Conservation (phyloP, 2,113 vertebrate species). For the Verasper variegatus region DNA sequence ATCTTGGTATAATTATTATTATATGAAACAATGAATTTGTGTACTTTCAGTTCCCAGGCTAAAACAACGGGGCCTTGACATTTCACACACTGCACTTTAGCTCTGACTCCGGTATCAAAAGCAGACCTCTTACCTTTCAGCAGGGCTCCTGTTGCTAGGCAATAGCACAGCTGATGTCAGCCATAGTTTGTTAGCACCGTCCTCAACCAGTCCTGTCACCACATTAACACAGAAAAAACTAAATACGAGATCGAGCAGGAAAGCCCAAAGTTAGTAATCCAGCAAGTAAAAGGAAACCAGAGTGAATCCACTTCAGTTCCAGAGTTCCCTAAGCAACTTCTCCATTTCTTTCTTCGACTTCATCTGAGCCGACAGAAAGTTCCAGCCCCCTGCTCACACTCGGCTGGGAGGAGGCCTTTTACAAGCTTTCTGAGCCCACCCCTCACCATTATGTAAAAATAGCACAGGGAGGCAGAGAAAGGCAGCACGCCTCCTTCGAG, state of each 20-base stretch:
- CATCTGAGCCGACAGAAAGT: not conserved
- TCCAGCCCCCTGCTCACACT: constrained; percentile 13
- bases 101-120: not conserved
- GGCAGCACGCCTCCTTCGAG: constrained; percentile 16
- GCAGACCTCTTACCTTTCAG: constrained; percentile 49
- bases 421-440: constrained; percentile 32
- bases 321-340: not conserved
- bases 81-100: constrained; percentile 4
- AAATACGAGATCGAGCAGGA: no score
- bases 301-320: not conserved
- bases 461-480: constrained; percentile 26
- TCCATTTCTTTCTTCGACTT: not conserved
- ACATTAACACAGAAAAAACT: constrained; percentile 4
- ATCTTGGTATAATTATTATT: constrained; percentile 13
- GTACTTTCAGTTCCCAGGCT: not conserved
- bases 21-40: constrained; percentile 6
- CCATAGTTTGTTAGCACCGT: constrained; percentile 20
- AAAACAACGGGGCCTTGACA: not conserved
- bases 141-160: constrained; percentile 32
- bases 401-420: constrained; percentile 16
- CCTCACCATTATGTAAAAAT: constrained; percentile 43
- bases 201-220: no score
- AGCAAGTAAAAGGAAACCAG: not conserved
- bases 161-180: constrained; percentile 23
- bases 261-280: no score